These are phyloP conservation scores for Epinotia nisella DNA, from an alignment of 2,888 invertebrate genomes.

Conservation along the genomic window DNA sequence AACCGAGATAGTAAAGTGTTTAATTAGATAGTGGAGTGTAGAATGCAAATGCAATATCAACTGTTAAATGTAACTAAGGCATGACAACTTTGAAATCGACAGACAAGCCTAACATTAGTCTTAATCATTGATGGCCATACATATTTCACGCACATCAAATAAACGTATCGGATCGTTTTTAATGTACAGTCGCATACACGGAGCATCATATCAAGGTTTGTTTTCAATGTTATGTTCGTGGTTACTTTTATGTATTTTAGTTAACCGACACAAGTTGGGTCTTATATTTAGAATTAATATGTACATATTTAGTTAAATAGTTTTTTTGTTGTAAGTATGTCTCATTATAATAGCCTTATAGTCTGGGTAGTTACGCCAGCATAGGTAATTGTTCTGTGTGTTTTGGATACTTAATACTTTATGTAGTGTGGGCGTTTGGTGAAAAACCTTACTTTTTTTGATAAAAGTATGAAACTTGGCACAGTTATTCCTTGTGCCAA, in stretches of 20 bases:
- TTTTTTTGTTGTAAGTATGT: too few species aligned
- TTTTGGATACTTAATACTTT: too few species aligned
- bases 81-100: constrained; percentile 66
- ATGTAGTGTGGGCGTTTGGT: too few species aligned
- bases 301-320: not conserved
- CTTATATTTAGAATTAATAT: not conserved
- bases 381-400: too few species aligned
- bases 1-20: constrained; percentile 49
- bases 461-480: too few species aligned
- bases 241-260: not conserved
- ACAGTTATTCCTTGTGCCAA: too few species aligned
- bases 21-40: constrained; percentile 25
- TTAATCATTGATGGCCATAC: constrained; percentile 37
- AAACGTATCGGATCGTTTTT: not conserved
- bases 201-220: constrained; percentile 27
- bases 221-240: not conserved
- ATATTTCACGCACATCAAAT: constrained; percentile 20
- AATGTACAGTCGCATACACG: constrained; percentile 22
- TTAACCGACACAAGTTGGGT: not conserved
- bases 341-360: too few species aligned
- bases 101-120: constrained; percentile 24
- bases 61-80: constrained; percentile 74
- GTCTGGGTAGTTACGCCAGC: too few species aligned
- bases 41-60: constrained; percentile 49
- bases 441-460: too few species aligned